Base-by-base conservation (phyloP, 2,888 invertebrate genomes). In the Nomada fabriciana region DNA sequence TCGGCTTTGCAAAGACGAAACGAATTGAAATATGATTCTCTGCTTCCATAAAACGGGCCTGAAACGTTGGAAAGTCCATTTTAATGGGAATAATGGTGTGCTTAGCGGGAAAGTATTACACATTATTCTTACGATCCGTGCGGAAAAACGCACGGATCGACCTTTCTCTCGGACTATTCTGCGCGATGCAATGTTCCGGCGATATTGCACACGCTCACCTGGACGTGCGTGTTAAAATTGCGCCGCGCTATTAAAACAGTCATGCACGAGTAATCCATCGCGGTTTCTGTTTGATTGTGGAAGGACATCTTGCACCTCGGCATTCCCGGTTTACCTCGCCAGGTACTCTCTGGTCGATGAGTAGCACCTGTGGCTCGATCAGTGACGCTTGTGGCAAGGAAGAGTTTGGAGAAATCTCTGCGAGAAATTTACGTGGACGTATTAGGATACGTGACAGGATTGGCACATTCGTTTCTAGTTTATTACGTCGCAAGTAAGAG, bases 91-190 rank as follows among this genome's bases (percentile, higher is more conserved):
- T 63, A 42, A 63, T 25, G 4, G 9, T 13, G 15, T 53, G 42
- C 25, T 72, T 63, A 63, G 0, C 18, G 63, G 15, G 71, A 61
- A 72, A 72, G 63, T 53, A 15, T 2, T 5, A 4, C 2, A 13
- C 36, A 42, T 23, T 29, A 29, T 15, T 29, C 60, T 52, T 52
- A 52, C 29, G 52, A 15, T 52, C 20, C 23, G 23, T 42, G 53
- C 61, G 42, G 63, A 63, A 64, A 64, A 53, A 25, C 53, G 15
- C 50, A 42, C 11, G 2, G 36, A 64, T 65, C 57, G 64, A 52
- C 70, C 70, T 64, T 76, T 76, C 71, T 71, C 76, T 59, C 47
- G 13, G 23, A 47, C 20, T 43, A 36, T 67, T 13, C 13, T n/a
- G 29, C 25, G 10, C 77, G 53, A 67, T 25, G 50, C 36, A 74